Conservation (phyloP, 2,113 vertebrate genomes). For the Bufo gargarizans region DNA sequence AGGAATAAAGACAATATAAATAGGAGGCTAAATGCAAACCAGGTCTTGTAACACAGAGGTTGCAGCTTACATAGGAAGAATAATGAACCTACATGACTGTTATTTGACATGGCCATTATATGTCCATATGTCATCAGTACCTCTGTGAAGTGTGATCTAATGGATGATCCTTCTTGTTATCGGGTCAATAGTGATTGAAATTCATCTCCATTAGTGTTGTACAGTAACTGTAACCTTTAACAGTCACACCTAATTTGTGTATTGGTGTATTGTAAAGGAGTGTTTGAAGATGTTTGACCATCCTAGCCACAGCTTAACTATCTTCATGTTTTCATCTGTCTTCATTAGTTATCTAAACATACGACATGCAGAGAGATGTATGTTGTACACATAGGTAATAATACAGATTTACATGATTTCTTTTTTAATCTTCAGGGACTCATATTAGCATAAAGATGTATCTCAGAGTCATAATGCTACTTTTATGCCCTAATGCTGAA, state of each 20-base stretch:
- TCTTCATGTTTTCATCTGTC: constrained; percentile 16
- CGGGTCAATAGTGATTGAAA: constrained; percentile 18
- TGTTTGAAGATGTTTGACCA: neutral
- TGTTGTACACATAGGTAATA: neutral
- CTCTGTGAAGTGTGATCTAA: constrained; percentile 30
- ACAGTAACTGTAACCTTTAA: neutral
- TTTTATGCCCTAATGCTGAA: too few species aligned
- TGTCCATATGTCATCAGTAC: constrained; percentile 22
- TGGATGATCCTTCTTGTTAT: constrained; percentile 16
- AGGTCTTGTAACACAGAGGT: neutral
- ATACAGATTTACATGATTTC: too few species aligned
- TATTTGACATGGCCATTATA: constrained; percentile 38
- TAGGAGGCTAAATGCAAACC: neutral
- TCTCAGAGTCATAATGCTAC: too few species aligned
- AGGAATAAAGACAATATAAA: neutral
- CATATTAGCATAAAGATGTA: too few species aligned
- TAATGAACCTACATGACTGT: neutral
- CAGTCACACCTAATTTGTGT: constrained; percentile 46
- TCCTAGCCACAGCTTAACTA: neutral
- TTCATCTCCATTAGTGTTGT: constrained; percentile 3
- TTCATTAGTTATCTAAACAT: constrained; percentile 37
- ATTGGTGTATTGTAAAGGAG: constrained; percentile 18
- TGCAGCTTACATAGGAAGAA: neutral
- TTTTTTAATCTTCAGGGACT: too few species aligned
- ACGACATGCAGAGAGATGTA: neutral